phyloP scores from a whole-genome alignment of 2,797 vertebrate genomes.

The Poeciliopsis presidionis region DNA sequence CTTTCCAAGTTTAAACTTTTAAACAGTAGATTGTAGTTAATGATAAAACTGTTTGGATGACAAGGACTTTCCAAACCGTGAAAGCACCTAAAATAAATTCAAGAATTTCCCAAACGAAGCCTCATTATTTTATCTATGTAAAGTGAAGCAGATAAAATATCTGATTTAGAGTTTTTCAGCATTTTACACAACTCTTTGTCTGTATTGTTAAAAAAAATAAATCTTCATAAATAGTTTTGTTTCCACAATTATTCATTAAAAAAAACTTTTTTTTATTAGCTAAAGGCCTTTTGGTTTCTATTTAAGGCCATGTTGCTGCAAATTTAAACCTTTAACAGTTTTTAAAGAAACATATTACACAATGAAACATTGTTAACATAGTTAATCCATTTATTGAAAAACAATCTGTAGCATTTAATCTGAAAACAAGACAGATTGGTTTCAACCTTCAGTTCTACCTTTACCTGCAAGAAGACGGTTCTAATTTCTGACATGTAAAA shows the following conservation, averaged over 20 bases:
- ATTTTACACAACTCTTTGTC: not conserved
- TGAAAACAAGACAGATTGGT: slow-evolving; percentile 49
- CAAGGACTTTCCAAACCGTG: too few species aligned
- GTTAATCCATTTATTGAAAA: slow-evolving; percentile 66
- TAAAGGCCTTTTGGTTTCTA: not conserved
- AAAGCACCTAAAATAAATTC: too few species aligned
- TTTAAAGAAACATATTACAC: slow-evolving; percentile 30
- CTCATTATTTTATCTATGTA: not conserved
- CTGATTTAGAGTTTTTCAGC: not conserved
- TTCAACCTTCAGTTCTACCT: slow-evolving; percentile 63
- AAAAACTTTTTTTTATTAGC: not conserved
- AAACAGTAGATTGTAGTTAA: too few species aligned
- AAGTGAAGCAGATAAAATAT: not conserved
- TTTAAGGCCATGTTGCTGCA: not conserved
- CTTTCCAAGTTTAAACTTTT: too few species aligned
- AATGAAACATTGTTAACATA: slow-evolving; percentile 45
- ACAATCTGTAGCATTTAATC: slow-evolving; percentile 50
- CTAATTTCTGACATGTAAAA: slow-evolving; percentile 59
- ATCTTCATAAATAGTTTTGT: not conserved
- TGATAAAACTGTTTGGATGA: too few species aligned
- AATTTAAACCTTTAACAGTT: not conserved
- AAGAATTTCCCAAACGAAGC: too few species aligned
- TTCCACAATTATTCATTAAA: not conserved
- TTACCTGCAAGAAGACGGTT: slow-evolving; percentile 52
- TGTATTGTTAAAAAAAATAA: not conserved